Evolutionary conservation across 2,888 invertebrate genomes (phyloP).

Genomic region (Lasioglossum vierecki): DNA sequence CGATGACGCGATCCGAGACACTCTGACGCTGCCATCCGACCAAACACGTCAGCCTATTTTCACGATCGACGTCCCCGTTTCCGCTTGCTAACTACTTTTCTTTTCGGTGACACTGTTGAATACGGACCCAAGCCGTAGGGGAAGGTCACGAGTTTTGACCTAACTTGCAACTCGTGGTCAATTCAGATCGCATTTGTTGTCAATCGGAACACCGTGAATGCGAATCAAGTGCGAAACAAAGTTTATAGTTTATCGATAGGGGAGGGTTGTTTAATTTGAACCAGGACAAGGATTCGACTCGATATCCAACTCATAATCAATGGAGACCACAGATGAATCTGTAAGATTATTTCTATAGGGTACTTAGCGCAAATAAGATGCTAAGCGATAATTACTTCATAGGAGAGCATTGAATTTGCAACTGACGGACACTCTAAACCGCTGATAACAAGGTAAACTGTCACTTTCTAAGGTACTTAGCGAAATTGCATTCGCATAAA

Average conservation of each 20-base stretch:
- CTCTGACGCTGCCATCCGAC: slow-evolving; percentile 25
- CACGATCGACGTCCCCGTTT: background rate
- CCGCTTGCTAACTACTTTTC: slow-evolving; percentile 22
- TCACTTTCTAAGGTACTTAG: background rate
- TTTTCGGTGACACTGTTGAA: slow-evolving; percentile 6
- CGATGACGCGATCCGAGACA: slow-evolving; percentile 40
- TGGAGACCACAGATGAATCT: background rate
- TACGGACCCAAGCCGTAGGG: background rate
- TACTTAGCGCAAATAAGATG: background rate
- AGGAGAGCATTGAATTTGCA: too few species aligned
- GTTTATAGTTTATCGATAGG: background rate
- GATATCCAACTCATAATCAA: background rate
- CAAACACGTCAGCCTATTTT: slow-evolving; percentile 19
- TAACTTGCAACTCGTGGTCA: background rate
- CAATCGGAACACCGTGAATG: background rate
- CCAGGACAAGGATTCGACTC: background rate
- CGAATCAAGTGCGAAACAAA: background rate
- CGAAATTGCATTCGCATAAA: background rate
- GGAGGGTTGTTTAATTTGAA: background rate
- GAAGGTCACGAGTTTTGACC: background rate
- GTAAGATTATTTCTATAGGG: too few species aligned
- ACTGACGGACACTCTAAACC: too few species aligned
- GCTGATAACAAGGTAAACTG: too few species aligned
- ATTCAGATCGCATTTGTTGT: background rate
- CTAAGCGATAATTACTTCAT: too few species aligned